These are phyloP conservation scores for Ciconia nigra DNA, from an alignment of 2,797 vertebrate genomes.

Conservation along the genomic window DNA sequence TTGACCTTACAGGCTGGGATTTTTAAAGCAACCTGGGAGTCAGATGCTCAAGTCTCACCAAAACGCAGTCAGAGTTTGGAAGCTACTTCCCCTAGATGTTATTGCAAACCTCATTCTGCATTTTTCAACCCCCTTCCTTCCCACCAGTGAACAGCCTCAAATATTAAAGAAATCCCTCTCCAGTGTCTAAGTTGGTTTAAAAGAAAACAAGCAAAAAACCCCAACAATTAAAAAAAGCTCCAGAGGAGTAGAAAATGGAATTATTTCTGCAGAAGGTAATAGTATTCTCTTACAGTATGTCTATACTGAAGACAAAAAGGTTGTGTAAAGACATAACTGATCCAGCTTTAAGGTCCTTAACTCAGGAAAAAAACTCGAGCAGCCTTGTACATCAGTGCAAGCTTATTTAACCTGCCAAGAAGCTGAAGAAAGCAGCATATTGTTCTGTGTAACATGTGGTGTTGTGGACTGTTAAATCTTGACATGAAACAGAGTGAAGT, in stretches of 20 bases:
- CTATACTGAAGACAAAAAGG: neutral
- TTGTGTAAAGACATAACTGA: neutral
- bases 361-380: neutral
- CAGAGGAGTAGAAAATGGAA: neutral
- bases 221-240: neutral
- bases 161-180: neutral
- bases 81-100: neutral
- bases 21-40: neutral
- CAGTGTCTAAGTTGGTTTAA: neutral
- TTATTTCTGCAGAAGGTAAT: neutral
- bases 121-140: neutral
- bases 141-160: neutral
- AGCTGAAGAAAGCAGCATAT: constrained; percentile 30
- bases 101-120: neutral
- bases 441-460: constrained; percentile 33
- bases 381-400: neutral
- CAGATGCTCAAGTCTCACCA: neutral
- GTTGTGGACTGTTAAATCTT: constrained; percentile 19
- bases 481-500: constrained; percentile 31
- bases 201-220: neutral
- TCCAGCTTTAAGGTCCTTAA: neutral
- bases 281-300: neutral
- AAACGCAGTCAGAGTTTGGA: neutral
- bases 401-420: constrained; percentile 31
- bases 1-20: neutral